Evolutionary conservation across 2,888 invertebrate genomes (phyloP), one percentile per base, ranked within the genome.

Genomic region (Synergus umbraculus): DNA sequence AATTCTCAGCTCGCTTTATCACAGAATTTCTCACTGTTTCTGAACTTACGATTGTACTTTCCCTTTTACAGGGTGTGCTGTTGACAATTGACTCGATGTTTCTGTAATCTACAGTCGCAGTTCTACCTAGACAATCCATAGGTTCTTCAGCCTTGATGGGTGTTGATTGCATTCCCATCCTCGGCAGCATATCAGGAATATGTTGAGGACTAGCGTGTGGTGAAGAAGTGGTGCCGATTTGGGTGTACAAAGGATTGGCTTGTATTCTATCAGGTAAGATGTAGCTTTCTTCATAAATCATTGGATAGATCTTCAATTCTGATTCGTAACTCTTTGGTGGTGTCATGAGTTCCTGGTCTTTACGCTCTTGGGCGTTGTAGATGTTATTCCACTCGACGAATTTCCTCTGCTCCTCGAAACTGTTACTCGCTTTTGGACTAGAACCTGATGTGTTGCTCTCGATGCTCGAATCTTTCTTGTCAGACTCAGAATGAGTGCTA

Each of bases 331-430:
- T 90, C 15, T 82, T 73, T 54, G 73, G 83, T 1, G 90, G 88
- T 1, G 87, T 88, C 15, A 85, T 79, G 44, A 86, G 86, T 12
- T 88, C 88, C 15, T 81, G 86, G 2, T 89, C 87, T 5, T 86
- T 88, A 29, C 83, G 85, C n/a, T 87, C 85, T 4, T 89, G 84
- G 13, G 88, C 76, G 66, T 91, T 92, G 81, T 92, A 91, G 82
- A 90, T 89, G 82, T 92, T 92, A 83, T 92, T 92, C 91, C 92
- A 91, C 77, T 92, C 92, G 78, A 92, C 91, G 80, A 92, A 91
- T 77, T 87, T 91, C 29, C 88, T 85, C 79, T 91, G 92, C 15
- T 92, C 92, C 77, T 92, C 92, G 83, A 91, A 92, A 73, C 92
- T 92, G 81, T 89, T 89, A 77, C 82, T 79, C 9, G 85, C 85